Conservation (phyloP, 1,140 invertebrate genomes). For the Drosophila orena region DNA sequence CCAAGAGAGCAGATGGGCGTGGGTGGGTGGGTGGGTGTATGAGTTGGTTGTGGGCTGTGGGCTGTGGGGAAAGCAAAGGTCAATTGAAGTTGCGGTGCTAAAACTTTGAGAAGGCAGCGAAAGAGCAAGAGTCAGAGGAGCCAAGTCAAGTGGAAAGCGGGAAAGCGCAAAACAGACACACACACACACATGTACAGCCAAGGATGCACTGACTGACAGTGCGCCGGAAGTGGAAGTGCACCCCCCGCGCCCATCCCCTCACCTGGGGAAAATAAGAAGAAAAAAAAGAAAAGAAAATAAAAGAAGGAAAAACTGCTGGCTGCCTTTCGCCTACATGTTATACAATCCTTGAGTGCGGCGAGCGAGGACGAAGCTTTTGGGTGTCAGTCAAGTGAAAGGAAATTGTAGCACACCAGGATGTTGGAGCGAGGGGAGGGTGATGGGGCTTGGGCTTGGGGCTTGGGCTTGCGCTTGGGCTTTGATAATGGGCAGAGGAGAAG, state of each 20-base stretch:
- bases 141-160: conserved; percentile 78
- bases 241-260: conserved; percentile 26
- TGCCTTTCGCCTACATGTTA: conserved; percentile 68
- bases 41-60: background rate
- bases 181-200: conserved; percentile 14
- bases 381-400: conserved; percentile 83
- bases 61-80: conserved; percentile 66
- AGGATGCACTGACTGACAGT: conserved; percentile 43
- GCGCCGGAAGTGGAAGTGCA: conserved; percentile 53
- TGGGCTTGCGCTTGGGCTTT: too few species aligned
- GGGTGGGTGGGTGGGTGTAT: conserved; percentile 1
- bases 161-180: conserved; percentile 75
- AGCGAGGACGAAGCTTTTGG: conserved; percentile 68
- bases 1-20: background rate
- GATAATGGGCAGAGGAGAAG: background rate
- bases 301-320: conserved; percentile 42
- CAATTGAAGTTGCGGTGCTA: conserved; percentile 76
- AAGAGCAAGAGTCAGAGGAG: conserved; percentile 63
- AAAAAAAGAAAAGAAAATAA: conserved; percentile 41
- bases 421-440: background rate
- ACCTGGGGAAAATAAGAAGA: conserved; percentile 22
- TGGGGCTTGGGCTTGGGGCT: background rate
- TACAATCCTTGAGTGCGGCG: conserved; percentile 76
- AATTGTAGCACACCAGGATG: conserved; percentile 65
- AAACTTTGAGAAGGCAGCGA: conserved; percentile 34